Evolutionary conservation across 23 tunicate species (phyloP), one percentile per base, ranked within the genome.

Genomic region (Botrylloides violaceus): DNA sequence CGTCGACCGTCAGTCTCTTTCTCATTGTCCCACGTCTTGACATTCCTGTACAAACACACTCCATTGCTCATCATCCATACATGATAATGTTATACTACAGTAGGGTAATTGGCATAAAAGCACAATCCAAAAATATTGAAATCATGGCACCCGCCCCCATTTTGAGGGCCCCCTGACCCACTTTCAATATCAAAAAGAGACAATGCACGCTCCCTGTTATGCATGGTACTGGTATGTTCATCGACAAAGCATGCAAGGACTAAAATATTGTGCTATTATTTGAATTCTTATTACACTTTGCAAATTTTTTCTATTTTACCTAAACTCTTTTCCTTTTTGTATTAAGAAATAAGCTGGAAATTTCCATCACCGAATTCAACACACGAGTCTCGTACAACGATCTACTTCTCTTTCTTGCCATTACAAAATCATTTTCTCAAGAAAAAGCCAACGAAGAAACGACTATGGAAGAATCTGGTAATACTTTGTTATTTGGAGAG

Each of bases 321-420:
- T 70, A 0, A 1, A n/a, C n/a, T n/a, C n/a, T n/a, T n/a, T n/a
- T n/a, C 26, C 27, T 68, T 68, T 36, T 50, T 34, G 29, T 71
- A 36, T 60, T 32, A 66, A 88, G 96, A 36, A 72, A 79, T 37
- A 70, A 81, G 18, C 59, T 95, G 57, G 96, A 87, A 34, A 58
- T 88, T 30, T 81, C 78, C 28, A 37, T 95, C 24, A 34, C 84
- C 4, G 84, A 87, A 30, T 49, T 95, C 39, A 80, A 80, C 71
- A 88, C 93, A 77, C 75, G 99, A 27, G 83, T 95, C n/a, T 95
- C 99, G 20, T 95, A 87, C 83, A 95, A 87, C 65, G 99, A 95
- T 56, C 80, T 83, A n/a, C 70, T 95, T 75, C 61, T 95, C 49
- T 66, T 95, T 43, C 81, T 75, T 29, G 75, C 87, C 32, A 78